A percentile compares a stretch with the other conserved stretches of the same genome.
phyloP scores from a whole-genome alignment of 2,888 invertebrate genomes.

The Ptychoptera contaminata region DNA sequence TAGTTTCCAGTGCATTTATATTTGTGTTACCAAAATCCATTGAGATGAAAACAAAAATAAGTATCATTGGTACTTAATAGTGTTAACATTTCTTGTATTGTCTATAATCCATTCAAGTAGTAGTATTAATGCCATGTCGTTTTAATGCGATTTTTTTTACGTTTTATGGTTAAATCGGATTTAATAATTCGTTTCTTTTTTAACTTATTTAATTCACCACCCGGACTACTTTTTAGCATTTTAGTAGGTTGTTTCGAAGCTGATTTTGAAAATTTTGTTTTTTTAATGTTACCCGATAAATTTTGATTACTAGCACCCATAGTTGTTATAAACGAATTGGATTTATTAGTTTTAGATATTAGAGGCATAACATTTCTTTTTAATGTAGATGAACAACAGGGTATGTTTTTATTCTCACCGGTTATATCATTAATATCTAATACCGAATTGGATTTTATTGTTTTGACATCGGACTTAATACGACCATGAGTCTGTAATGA shows the following conservation, averaged over 20 bases:
- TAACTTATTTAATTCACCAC: neutral
- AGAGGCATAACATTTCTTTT: neutral
- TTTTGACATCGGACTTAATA: too few relatives aligned
- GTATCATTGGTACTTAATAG: too few relatives aligned
- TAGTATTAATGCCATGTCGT: too few relatives aligned
- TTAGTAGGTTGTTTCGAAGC: neutral
- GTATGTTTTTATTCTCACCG: neutral
- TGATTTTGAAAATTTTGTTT: neutral
- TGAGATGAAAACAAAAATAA: too few relatives aligned
- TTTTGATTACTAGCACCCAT: too few relatives aligned
- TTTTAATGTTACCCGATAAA: too few relatives aligned
- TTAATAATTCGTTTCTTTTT: slow-evolving; percentile 4
- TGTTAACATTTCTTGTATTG: too few relatives aligned
- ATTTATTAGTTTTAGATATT: neutral
- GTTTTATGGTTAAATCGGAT: neutral
- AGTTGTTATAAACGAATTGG: neutral
- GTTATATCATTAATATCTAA: neutral
- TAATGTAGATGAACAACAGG: neutral
- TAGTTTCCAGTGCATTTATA: too few relatives aligned
- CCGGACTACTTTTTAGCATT: neutral
- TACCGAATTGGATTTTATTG: neutral
- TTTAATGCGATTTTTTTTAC: too few relatives aligned
- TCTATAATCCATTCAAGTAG: too few relatives aligned
- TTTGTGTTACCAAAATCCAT: too few relatives aligned
- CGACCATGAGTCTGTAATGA: too few relatives aligned